Evolutionary conservation across 2,888 invertebrate genomes (phyloP).

Genomic region (Plagodis dolabraria): DNA sequence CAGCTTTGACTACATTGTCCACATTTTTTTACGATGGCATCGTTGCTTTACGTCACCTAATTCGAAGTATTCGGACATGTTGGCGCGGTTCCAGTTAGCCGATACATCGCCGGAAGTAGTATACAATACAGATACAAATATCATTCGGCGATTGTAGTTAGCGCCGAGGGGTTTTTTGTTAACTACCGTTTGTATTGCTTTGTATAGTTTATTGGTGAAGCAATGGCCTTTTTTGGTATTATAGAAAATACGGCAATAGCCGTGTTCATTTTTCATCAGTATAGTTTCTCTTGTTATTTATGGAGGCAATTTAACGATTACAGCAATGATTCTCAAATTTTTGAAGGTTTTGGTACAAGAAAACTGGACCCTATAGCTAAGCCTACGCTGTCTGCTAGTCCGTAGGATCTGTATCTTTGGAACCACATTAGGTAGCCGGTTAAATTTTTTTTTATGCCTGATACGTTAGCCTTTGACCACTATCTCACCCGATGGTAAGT

Average conservation of each 20-base stretch:
- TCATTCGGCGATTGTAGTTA: conserved; percentile 27
- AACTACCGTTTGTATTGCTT: conserved; percentile 15
- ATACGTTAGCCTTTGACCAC: too few relatives aligned
- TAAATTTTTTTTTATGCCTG: too few relatives aligned
- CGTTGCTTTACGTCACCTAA: conserved; percentile 14
- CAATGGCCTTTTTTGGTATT: conserved; percentile 4
- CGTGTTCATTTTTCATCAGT: too few relatives aligned
- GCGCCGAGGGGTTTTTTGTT: conserved; percentile 31
- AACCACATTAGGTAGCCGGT: too few relatives aligned
- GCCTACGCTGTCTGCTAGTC: too few relatives aligned
- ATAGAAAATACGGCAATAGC: not conserved
- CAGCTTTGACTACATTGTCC: conserved; percentile 20
- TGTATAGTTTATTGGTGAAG: conserved; percentile 17
- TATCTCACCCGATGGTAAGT: too few relatives aligned
- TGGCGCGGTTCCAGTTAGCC: conserved; percentile 33
- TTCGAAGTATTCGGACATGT: conserved; percentile 20
- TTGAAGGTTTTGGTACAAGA: too few relatives aligned
- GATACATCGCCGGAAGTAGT: conserved; percentile 25
- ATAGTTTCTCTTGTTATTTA: too few relatives aligned
- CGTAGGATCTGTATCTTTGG: too few relatives aligned
- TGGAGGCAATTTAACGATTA: too few relatives aligned
- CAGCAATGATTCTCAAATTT: too few relatives aligned
- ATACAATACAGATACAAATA: conserved; percentile 33
- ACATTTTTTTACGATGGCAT: conserved; percentile 29
- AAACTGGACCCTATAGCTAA: too few relatives aligned